These are phyloP conservation scores for Podocnemis expansa DNA, from an alignment of 2,113 vertebrate species.

Conservation along the genomic window DNA sequence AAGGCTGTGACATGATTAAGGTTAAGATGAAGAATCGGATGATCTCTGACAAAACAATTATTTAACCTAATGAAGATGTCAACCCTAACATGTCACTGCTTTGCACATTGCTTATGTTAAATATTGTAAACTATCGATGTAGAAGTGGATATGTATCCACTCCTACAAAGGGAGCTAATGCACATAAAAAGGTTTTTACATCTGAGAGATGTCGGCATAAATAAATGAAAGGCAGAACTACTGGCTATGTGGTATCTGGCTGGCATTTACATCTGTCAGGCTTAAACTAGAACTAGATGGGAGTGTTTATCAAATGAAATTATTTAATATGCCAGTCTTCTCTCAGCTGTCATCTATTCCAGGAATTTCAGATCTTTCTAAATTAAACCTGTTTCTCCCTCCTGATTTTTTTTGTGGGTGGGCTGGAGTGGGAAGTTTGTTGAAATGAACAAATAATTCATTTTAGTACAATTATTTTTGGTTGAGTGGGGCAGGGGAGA, in stretches of 20 bases:
- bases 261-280: constrained; percentile 69
- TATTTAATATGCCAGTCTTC: constrained; percentile 62
- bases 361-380: constrained; percentile 60
- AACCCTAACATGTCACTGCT: constrained; percentile 10
- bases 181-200: constrained; percentile 20
- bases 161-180: neutral
- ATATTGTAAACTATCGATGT: neutral
- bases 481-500: neutral
- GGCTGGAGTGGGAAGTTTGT: neutral
- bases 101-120: constrained; percentile 15
- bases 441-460: constrained; percentile 53
- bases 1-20: constrained; percentile 21
- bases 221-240: constrained; percentile 38
- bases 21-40: constrained; percentile 6
- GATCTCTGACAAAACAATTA: constrained; percentile 34
- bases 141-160: neutral
- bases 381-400: constrained; percentile 49
- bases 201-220: constrained; percentile 46
- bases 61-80: constrained; percentile 49
- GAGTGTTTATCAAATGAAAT: constrained; percentile 52
- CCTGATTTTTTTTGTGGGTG: neutral
- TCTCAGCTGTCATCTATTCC: constrained; percentile 66
- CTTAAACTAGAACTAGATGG: constrained; percentile 33
- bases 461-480: constrained; percentile 15
- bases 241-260: constrained; percentile 51